phyloP scores from a whole-genome alignment of 2,113 vertebrate genomes.

The Fukomys damarensis region DNA sequence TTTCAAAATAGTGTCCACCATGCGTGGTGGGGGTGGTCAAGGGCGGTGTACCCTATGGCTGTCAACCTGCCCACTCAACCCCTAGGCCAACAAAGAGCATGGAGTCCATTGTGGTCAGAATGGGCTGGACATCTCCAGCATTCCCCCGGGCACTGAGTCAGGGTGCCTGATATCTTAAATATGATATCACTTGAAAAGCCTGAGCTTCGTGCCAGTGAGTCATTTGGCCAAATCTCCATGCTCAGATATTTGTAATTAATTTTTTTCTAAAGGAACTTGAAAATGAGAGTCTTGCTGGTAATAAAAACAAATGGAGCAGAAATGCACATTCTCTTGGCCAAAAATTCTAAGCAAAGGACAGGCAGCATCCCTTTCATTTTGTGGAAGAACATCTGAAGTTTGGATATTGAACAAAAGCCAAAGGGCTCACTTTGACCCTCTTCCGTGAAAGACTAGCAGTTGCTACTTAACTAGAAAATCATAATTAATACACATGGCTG shows the following conservation, averaged over 20 bases:
- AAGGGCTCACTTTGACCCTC: background rate
- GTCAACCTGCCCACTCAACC: background rate
- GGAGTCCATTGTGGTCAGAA: background rate
- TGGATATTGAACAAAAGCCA: background rate
- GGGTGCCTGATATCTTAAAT: conserved; percentile 36
- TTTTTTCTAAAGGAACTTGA: conserved; percentile 69
- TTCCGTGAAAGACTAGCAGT: background rate
- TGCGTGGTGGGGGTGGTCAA: background rate
- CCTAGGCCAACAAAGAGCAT: background rate
- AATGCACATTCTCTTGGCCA: conserved; percentile 14
- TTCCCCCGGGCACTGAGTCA: conserved; percentile 65
- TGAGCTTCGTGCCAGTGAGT: conserved; percentile 51
- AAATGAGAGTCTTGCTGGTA: conserved; percentile 52
- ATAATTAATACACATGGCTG: background rate
- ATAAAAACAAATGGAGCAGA: conserved; percentile 53
- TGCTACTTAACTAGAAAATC: background rate
- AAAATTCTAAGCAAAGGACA: background rate
- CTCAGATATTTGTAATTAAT: conserved; percentile 66
- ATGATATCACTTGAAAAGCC: conserved; percentile 58
- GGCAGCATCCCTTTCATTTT: background rate
- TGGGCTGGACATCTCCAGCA: background rate
- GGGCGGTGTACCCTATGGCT: background rate
- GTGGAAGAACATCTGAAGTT: conserved; percentile 34
- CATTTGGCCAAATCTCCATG: conserved; percentile 14
- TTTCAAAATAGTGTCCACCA: background rate